A percentile compares a stretch with the other conserved stretches of the same genome.
phyloP scores from a whole-genome alignment of 2,113 vertebrate species.

The Odontesthes bonariensis region DNA sequence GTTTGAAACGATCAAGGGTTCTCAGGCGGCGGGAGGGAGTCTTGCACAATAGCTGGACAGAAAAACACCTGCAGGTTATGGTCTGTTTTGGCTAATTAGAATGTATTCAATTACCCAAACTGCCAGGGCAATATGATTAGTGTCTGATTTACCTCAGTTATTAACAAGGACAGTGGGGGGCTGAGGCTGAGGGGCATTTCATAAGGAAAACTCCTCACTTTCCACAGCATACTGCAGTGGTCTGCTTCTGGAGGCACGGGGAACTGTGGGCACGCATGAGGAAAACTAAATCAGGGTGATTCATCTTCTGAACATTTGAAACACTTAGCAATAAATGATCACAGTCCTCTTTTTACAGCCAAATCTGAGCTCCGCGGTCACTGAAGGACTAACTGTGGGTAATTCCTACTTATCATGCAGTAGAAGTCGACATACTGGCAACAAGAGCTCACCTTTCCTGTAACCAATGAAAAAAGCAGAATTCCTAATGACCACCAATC shows the following conservation, averaged over 20 bases:
- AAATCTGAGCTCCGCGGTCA: slow-evolving; percentile 6
- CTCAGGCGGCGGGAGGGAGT: slow-evolving; percentile 86
- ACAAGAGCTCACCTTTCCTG: slow-evolving; percentile 88
- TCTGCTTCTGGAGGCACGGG: slow-evolving; percentile 89
- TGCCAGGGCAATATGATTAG: not conserved
- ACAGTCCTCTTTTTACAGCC: not conserved
- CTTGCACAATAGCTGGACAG: slow-evolving; percentile 90
- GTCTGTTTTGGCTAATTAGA: not conserved
- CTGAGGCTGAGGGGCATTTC: slow-evolving; percentile 86
- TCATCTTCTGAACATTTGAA: not conserved
- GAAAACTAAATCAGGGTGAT: not conserved
- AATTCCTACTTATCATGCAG: not conserved
- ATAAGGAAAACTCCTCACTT: slow-evolving; percentile 85
- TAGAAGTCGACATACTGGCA: not conserved
- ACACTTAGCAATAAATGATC: not conserved
- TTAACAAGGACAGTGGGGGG: slow-evolving; percentile 85
- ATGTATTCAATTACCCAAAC: not conserved
- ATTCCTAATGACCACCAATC: slow-evolving; percentile 98
- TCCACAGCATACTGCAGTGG: slow-evolving; percentile 91
- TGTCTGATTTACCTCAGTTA: slow-evolving; percentile 84
- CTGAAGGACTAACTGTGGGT: slow-evolving; percentile 4
- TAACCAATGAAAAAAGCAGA: slow-evolving; percentile 90
- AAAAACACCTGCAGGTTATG: not conserved
- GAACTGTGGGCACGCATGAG: slow-evolving; percentile 80
- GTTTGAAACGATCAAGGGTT: slow-evolving; percentile 90